Conservation (phyloP, 2,888 invertebrate genomes). For the Lucinisca nassula region DNA sequence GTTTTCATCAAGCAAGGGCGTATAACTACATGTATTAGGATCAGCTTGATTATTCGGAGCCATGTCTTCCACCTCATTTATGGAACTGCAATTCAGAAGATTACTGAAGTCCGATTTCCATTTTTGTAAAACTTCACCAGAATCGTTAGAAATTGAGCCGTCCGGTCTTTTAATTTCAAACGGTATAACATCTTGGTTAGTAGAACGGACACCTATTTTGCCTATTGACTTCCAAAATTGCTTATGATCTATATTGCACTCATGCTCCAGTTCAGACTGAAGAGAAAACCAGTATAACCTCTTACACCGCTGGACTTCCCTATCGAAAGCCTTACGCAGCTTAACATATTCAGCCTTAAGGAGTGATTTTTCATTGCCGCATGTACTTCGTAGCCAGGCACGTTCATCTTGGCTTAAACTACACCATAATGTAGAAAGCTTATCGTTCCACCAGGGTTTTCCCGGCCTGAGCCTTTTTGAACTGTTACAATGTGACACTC, state of each 20-base stretch:
- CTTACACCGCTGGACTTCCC: conserved; percentile 31
- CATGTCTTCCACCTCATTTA: too few species aligned
- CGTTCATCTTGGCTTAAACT: background rate
- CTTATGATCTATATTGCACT: conserved; percentile 15
- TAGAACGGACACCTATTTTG: background rate
- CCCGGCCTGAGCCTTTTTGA: conserved; percentile 10
- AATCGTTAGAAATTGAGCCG: background rate
- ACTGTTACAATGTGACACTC: background rate
- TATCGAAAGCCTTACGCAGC: conserved; percentile 28
- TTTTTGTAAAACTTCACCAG: background rate
- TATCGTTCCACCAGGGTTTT: conserved; percentile 38
- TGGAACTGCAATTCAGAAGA: background rate
- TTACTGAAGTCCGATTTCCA: background rate
- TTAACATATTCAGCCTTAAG: background rate
- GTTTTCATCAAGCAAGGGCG: background rate
- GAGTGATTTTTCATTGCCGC: background rate
- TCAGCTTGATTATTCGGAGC: too few species aligned
- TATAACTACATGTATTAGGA: too few species aligned
- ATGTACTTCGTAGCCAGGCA: background rate
- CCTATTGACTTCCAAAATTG: conserved; percentile 51
- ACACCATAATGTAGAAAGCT: conserved; percentile 17
- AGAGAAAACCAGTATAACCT: conserved; percentile 4
- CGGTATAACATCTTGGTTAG: background rate
- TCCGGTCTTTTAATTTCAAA: background rate
- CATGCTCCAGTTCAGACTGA: conserved; percentile 18